Percentiles rank a stretch among this genome's conserved stretches.
These are phyloP conservation scores for Paracyprichromis sp. DNA, from an alignment of 2,113 vertebrate species.

Conservation along the genomic window DNA sequence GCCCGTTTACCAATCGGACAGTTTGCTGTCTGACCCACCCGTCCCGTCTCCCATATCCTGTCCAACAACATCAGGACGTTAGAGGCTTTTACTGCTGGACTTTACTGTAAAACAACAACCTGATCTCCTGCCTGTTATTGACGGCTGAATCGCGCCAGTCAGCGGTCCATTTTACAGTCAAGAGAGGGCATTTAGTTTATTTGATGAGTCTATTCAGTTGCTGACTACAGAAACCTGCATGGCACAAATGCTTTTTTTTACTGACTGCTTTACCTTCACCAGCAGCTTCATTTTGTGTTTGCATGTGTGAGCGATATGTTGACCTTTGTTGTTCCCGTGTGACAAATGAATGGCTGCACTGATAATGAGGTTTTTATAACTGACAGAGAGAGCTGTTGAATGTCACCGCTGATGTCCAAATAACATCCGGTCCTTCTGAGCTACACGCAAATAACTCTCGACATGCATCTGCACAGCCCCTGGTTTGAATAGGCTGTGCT, in stretches of 20 bases:
- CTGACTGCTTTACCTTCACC: not conserved
- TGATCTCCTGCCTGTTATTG: not conserved
- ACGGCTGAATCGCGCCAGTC: not conserved
- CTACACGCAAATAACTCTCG: not conserved
- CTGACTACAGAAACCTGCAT: not conserved
- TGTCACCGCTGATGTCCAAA: not conserved
- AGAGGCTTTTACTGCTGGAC: constrained; percentile 12
- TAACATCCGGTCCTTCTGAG: not conserved
- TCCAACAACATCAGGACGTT: not conserved
- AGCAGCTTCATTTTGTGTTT: not conserved
- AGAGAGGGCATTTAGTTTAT: not conserved
- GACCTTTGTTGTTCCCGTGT: not conserved
- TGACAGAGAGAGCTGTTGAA: not conserved
- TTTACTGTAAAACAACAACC: not conserved
- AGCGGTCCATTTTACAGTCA: not conserved
- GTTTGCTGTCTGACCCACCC: not conserved
- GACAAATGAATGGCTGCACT: not conserved
- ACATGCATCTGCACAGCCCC: not conserved
- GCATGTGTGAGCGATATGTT: not conserved
- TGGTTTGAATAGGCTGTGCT: not conserved
- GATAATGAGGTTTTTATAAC: not conserved
- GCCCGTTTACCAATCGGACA: not conserved
- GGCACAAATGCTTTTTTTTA: not conserved
- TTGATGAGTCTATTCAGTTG: constrained; percentile 14
- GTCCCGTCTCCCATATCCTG: not conserved